These are phyloP conservation scores for Trissolcus basalis DNA, from an alignment of 1,140 invertebrate species.

Conservation along the genomic window DNA sequence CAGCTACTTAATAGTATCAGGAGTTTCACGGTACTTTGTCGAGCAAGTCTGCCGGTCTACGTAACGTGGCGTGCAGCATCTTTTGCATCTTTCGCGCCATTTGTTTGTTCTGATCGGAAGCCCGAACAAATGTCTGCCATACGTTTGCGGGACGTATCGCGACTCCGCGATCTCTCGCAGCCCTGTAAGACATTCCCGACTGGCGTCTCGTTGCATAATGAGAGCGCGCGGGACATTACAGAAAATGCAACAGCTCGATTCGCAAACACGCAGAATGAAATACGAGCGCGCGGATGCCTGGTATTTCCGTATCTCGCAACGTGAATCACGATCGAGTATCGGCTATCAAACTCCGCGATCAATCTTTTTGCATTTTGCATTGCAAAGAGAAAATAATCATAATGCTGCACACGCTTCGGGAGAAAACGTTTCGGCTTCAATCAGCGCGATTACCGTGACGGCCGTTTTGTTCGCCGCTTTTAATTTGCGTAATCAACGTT, in stretches of 20 bases:
- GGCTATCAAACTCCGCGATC: conserved; percentile 36
- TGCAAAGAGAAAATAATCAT: conserved; percentile 42
- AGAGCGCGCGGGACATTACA: conserved; percentile 51
- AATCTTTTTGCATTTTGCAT: conserved; percentile 46
- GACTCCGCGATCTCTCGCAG: conserved; percentile 36
- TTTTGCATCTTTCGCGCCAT: conserved; percentile 32
- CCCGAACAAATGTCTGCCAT: conserved; percentile 48
- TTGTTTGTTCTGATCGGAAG: conserved; percentile 49
- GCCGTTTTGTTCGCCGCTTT: conserved; percentile 8
- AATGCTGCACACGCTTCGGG: conserved; percentile 26
- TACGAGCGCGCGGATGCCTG: conserved; percentile 42
- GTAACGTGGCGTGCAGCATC: conserved; percentile 20
- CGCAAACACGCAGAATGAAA: conserved; percentile 55
- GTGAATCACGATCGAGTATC: conserved; percentile 52
- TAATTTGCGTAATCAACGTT: background rate
- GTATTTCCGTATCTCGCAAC: conserved; percentile 54
- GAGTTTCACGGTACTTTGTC: background rate
- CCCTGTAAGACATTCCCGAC: conserved; percentile 46
- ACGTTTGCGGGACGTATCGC: conserved; percentile 46
- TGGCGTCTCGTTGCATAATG: conserved; percentile 46
- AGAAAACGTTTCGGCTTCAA: conserved; percentile 11
- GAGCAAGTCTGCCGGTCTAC: conserved; percentile 2
- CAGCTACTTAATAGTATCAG: too few relatives aligned
- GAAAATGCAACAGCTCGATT: conserved; percentile 49
- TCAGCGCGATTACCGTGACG: conserved; percentile 18